Evolutionary conservation across 2,888 invertebrate species (phyloP).

Genomic region (Leuctra nigra): DNA sequence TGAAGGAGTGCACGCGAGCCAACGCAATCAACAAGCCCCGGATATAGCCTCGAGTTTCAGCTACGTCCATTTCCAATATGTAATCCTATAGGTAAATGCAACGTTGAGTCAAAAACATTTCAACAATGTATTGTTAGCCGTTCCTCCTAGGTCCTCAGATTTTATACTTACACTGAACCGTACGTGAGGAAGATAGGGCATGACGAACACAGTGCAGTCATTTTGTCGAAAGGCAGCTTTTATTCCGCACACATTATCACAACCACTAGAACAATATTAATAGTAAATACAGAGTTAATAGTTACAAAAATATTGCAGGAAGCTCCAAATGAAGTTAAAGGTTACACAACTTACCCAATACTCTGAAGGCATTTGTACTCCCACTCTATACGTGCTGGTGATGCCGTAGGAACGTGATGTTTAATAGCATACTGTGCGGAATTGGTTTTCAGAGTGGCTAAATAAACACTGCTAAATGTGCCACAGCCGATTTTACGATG

Average conservation of each 20-base stretch:
- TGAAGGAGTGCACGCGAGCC: slow-evolving; percentile 71
- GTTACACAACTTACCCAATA: slow-evolving; percentile 53
- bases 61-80: slow-evolving; percentile 58
- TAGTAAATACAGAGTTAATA: slow-evolving; percentile 1
- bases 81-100: slow-evolving; percentile 55
- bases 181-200: slow-evolving; percentile 82
- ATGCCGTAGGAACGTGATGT: slow-evolving; percentile 80
- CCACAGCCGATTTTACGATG: slow-evolving; percentile 73
- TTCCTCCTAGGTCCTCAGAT: no score
- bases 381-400: slow-evolving; percentile 71
- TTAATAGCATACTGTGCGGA: slow-evolving; percentile 65
- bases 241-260: slow-evolving; percentile 73
- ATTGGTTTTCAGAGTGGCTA: slow-evolving; percentile 57
- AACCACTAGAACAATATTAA: slow-evolving; percentile 53
- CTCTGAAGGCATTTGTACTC: slow-evolving; percentile 73
- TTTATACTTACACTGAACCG: slow-evolving; percentile 69
- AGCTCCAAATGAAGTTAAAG: neutral
- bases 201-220: slow-evolving; percentile 78
- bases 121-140: no score
- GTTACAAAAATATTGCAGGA: neutral
- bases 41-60: slow-evolving; percentile 72
- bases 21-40: slow-evolving; percentile 71
- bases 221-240: slow-evolving; percentile 67
- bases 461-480: slow-evolving; percentile 80
- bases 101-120: neutral